phyloP scores from a whole-genome alignment of 2,113 vertebrate genomes.

The Sinocyclocheilus anshuiensis region DNA sequence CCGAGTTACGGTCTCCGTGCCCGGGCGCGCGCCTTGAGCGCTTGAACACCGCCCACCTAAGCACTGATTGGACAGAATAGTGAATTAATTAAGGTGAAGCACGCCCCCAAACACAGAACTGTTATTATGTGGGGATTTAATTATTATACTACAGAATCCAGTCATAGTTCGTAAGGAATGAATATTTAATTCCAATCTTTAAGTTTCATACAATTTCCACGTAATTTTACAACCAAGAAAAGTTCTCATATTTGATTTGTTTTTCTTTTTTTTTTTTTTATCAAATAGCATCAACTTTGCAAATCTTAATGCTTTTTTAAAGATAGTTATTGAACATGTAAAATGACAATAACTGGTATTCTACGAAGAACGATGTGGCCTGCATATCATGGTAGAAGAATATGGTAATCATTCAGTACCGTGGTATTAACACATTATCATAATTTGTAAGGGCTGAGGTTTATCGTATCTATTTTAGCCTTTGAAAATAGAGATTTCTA shows the following conservation, averaged over 20 bases:
- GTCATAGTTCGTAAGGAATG: neutral
- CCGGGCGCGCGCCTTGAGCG: slow-evolving; percentile 20
- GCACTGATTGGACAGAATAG: slow-evolving; percentile 27
- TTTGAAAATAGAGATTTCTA: neutral
- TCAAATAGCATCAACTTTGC: neutral
- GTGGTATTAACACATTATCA: neutral
- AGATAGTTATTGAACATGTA: neutral
- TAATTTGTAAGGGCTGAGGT: neutral
- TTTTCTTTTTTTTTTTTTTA: too few species aligned
- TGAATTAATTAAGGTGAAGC: neutral
- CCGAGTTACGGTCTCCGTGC: slow-evolving; percentile 36
- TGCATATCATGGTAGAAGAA: neutral
- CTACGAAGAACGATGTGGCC: neutral
- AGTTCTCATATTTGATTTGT: too few species aligned
- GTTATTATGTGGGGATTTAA: neutral
- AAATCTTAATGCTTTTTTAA: neutral
- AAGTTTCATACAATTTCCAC: neutral
- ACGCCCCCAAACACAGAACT: neutral
- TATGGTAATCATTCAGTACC: too few species aligned
- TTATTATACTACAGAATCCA: neutral
- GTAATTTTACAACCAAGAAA: too few species aligned
- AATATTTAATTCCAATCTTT: neutral
- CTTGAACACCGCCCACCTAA: slow-evolving; percentile 32
- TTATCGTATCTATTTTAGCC: neutral
- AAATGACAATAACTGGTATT: neutral